Evolutionary conservation across 1,140 invertebrate species (phyloP).

Genomic region (Trypoxylus dichotomus): DNA sequence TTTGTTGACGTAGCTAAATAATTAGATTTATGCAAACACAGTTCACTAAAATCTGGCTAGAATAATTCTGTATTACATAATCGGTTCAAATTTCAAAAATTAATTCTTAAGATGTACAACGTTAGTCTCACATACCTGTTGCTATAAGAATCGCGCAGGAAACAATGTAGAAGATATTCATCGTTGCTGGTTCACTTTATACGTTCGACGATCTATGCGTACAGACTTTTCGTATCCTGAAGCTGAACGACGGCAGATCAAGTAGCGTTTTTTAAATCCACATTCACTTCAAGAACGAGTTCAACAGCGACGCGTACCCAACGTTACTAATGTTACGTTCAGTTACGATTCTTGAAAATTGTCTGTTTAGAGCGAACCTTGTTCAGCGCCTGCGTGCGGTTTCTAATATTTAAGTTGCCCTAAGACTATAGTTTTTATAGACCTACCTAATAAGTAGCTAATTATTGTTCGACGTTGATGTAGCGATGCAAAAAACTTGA

Average conservation of each 20-base stretch:
- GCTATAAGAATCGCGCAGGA: constrained; percentile 9
- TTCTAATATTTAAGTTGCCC: too few relatives aligned
- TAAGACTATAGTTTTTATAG: too few relatives aligned
- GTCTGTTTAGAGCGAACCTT: neutral
- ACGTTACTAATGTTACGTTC: constrained; percentile 14
- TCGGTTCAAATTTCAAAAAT: neutral
- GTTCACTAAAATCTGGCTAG: neutral
- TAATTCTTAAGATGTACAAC: neutral
- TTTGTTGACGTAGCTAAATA: too few relatives aligned
- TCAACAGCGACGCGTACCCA: neutral
- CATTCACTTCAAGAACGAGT: constrained; percentile 21
- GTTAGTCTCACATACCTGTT: neutral
- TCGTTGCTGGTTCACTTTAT: neutral
- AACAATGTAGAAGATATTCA: neutral
- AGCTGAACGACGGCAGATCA: neutral
- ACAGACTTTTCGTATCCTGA: constrained; percentile 9
- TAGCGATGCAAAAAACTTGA: too few relatives aligned
- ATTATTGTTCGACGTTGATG: too few relatives aligned
- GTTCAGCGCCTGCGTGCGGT: neutral
- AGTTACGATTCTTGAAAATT: constrained; percentile 13
- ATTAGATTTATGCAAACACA: neutral
- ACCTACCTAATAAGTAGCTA: too few relatives aligned
- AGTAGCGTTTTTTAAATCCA: constrained; percentile 5
- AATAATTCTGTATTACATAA: neutral
- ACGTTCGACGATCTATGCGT: neutral